A percentile compares a stretch with the other conserved stretches of the same genome.
Evolutionary conservation across 2,888 invertebrate species (phyloP).

Genomic region (Drosophila stalkeri): DNA sequence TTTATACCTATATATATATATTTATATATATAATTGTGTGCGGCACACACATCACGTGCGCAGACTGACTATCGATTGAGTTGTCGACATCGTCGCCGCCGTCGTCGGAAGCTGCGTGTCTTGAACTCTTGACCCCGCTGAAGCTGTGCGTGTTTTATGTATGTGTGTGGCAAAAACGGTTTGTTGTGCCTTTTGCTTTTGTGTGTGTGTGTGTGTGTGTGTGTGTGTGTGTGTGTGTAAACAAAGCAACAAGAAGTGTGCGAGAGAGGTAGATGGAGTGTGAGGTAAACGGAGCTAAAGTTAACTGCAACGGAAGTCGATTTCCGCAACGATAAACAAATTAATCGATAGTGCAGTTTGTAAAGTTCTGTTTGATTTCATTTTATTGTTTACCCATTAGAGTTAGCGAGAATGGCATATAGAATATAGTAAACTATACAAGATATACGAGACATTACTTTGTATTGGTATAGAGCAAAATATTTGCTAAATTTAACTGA

Average conservation of each 20-base stretch:
- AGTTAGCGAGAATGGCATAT: neutral
- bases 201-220: constrained; percentile 40
- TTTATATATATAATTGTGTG: constrained; percentile 15
- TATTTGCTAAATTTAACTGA: too few species aligned
- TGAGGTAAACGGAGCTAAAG: neutral
- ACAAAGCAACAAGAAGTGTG: constrained; percentile 54
- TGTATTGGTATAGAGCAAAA: too few species aligned
- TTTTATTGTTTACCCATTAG: neutral
- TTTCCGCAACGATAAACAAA: constrained; percentile 35
- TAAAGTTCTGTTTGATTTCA: neutral
- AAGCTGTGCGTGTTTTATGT: constrained; percentile 47
- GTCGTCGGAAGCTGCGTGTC: constrained; percentile 74
- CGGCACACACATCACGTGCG: constrained; percentile 70
- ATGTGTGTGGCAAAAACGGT: constrained; percentile 4
- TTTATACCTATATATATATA: constrained; percentile 24
- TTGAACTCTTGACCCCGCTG: constrained; percentile 76
- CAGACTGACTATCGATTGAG: constrained; percentile 77
- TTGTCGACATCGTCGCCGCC: constrained; percentile 37
- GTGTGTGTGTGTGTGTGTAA: too few species aligned
- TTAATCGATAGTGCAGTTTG: constrained; percentile 15
- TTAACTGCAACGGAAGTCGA: constrained; percentile 38
- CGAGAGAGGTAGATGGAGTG: neutral
- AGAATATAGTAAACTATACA: neutral
- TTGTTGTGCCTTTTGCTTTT: constrained; percentile 50
- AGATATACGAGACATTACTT: too few species aligned